A percentile compares a stretch with the other conserved stretches of the same genome.
Conservation (phyloP, 2,113 vertebrate species). For the Ptilorrhoa leucosticta region DNA sequence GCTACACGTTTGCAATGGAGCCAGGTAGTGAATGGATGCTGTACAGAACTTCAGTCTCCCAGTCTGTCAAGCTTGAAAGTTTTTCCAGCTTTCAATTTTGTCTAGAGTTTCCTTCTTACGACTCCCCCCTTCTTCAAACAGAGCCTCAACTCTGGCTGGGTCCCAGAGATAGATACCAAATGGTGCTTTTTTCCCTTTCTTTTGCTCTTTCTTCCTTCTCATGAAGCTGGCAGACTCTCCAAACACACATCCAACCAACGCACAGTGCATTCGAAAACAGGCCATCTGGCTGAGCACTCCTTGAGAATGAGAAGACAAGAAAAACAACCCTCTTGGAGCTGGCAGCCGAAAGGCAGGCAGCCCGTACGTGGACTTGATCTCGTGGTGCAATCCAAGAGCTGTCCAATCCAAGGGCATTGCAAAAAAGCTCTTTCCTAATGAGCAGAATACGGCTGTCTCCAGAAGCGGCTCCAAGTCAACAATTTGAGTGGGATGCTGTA, state of each 20-base stretch:
- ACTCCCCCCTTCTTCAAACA: slow-evolving; percentile 54
- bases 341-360: slow-evolving; percentile 67
- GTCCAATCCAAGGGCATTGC: slow-evolving; percentile 62
- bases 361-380: slow-evolving; percentile 64
- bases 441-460: slow-evolving; percentile 60
- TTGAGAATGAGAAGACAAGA: slow-evolving; percentile 70
- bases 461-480: slow-evolving; percentile 57
- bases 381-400: slow-evolving; percentile 56
- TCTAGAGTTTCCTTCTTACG: slow-evolving; percentile 61
- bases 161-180: slow-evolving; percentile 71
- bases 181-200: slow-evolving; percentile 68
- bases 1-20: neutral
- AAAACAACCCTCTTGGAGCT: slow-evolving; percentile 70
- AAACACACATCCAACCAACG: slow-evolving; percentile 74
- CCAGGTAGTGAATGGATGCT: slow-evolving; percentile 15
- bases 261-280: slow-evolving; percentile 70
- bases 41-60: slow-evolving; percentile 48
- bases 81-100: slow-evolving; percentile 60
- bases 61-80: slow-evolving; percentile 59
- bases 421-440: slow-evolving; percentile 60
- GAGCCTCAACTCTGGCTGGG: slow-evolving; percentile 64
- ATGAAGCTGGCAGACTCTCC: slow-evolving; percentile 70
- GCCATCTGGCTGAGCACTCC: slow-evolving; percentile 71
- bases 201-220: slow-evolving; percentile 73
- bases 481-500: slow-evolving; percentile 67